Evolutionary conservation across 2,113 vertebrate species (phyloP), one percentile per base, ranked within the genome.

Genomic region (Colistium nudipinnis): DNA sequence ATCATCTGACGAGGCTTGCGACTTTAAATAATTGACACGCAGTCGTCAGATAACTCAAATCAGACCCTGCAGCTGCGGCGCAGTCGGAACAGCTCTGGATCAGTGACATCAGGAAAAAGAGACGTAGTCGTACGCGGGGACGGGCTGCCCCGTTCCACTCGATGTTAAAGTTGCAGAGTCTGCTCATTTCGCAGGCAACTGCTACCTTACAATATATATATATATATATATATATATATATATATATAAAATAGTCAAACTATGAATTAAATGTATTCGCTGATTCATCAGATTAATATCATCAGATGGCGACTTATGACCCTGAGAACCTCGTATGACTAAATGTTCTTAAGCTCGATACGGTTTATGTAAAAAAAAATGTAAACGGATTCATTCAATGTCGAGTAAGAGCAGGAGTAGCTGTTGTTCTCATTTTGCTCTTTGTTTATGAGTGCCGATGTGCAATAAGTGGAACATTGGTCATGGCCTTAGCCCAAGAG

Each of bases 1-100:
- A 55, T 63, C 53, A 49, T 61, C 62, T 76, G 56, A 73, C 73
- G 74, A 70, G 51, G 69, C 44, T 62, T 36, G 52, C 8, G 2
- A 35, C 51, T 68, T 69, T 41, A 61, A 72, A 73, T 75, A 71
- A 66, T 73, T 74, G 61, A 70, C 49, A 70, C 70, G 55, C 43
- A 61, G 49, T 57, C 65, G 53, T 80, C 59, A 62, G 39, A 77
- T 71, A 74, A 57, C 57, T 78, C 60, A 63, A 84, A 79, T 69
- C 56, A 65, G 44, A 22, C 49, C 43, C 43, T 70, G 66, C 57
- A 47, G 66, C 66, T 78, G 70, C 43, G 43, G 73, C 53, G 12
- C 3, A 8, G 51, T 60, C 61, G 67, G 19, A 74, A 35, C 43
- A 48, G 35, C 28, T 59, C 33, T 59, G 48, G 56, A 77, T 82